Percentiles rank a stretch among this genome's conserved stretches.
phyloP scores from a whole-genome alignment of 2,797 vertebrate genomes.

The Toxotes lorentzi region DNA sequence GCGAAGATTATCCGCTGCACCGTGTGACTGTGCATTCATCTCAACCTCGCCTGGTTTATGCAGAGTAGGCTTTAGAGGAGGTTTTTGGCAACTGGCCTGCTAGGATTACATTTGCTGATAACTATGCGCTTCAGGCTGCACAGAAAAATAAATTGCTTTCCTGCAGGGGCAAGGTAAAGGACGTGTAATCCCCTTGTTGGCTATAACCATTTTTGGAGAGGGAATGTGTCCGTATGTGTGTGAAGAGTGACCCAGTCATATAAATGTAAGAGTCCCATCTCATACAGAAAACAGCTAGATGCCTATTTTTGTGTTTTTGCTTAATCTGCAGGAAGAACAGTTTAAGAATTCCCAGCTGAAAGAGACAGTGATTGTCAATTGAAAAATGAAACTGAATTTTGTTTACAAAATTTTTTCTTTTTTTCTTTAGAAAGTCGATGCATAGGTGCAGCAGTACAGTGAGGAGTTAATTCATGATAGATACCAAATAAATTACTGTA shows the following conservation, averaged over 20 bases:
- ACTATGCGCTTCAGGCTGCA: constrained; percentile 50
- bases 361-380: no score
- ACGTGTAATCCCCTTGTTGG: constrained; percentile 71
- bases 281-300: not conserved
- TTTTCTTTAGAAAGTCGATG: not conserved
- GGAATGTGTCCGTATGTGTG: not conserved
- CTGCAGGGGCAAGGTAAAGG: constrained; percentile 63
- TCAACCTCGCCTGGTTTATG: constrained; percentile 53
- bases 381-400: not conserved
- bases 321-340: not conserved
- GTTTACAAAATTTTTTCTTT: no score
- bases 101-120: constrained; percentile 76
- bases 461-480: not conserved
- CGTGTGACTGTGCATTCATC: constrained; percentile 57
- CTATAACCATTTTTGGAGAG: constrained; percentile 28
- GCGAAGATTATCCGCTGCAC: constrained; percentile 47
- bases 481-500: not conserved
- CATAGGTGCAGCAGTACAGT: not conserved
- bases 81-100: constrained; percentile 56
- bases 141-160: constrained; percentile 78
- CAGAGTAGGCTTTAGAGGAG: constrained; percentile 53
- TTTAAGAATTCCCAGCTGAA: not conserved
- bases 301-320: not conserved
- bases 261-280: constrained; percentile 10
- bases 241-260: constrained; percentile 11